Base-by-base conservation (phyloP, 2,113 vertebrate species). In the Rhea americana region DNA sequence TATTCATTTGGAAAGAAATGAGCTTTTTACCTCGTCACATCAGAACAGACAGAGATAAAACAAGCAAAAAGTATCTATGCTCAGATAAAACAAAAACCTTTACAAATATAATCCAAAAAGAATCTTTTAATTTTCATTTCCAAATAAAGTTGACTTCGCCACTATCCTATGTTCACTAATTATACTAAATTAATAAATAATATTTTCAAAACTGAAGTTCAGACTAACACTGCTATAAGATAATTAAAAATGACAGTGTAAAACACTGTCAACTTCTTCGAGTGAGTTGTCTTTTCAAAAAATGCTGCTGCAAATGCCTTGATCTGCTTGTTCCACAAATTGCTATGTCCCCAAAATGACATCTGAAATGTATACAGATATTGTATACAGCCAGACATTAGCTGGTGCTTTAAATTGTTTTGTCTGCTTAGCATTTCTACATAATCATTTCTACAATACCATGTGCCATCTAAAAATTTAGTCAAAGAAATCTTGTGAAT, bases 1-100 rank as follows among this genome's bases (percentile, higher is more conserved):
- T 95, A 92, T 95, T 95, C 90, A 79, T 95, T 93, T 96, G 87
- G 90, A 97, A 93, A 91, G 76, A 90, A 94, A 96, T 35, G 32
- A 81, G 86, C 20, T 90, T 94, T 93, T 89, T 82, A 79, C 55
- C 66, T 83, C 35, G 78, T 48, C 30, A 39, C 45, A 65, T 86
- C 76, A 88, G 43, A 41, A 48, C 17, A 82, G 61, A 70, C 50
- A 82, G 88, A 85, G 7, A 70, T 21, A 71, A 82, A 91, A 91
- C n/a, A 87, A 74, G 18, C 59, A 83, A 55, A 90, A 95, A 90
- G n/a, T 30, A 68, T 20, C 25, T 59, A 14, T 39, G 20, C 55
- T 62, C 30, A 45, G 83, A 7, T 89, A 72, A 91, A 91, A 73
- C 16, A n/a, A 81, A 83, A 43, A 14, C 37, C 24, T 71, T 70